Evolutionary conservation across 1,140 invertebrate genomes (phyloP).

Genomic region (Trachymyrmex septentrionalis): DNA sequence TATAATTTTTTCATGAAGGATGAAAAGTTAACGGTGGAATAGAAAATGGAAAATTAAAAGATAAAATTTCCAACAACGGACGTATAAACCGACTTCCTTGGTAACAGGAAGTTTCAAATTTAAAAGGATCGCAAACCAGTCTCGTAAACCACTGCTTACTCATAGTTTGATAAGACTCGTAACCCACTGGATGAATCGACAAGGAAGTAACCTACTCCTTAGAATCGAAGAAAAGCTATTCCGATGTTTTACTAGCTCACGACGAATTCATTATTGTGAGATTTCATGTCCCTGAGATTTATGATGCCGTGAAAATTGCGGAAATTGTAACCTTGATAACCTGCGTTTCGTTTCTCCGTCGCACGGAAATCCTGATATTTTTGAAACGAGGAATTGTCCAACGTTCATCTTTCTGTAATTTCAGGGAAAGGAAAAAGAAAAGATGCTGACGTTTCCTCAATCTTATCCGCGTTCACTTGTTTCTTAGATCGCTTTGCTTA

Average conservation of each 20-base stretch:
- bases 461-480: conserved; percentile 68
- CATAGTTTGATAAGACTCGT: conserved; percentile 65
- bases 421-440: conserved; percentile 5
- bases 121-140: conserved; percentile 59
- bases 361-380: conserved; percentile 57
- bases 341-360: conserved; percentile 22
- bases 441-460: conserved; percentile 37
- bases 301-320: conserved; percentile 44
- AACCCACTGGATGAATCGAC: conserved; percentile 47
- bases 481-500: conserved; percentile 44
- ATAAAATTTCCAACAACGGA: conserved; percentile 50
- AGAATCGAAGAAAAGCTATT: conserved; percentile 37
- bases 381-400: conserved; percentile 44
- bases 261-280: conserved; percentile 54
- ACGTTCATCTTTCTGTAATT: conserved; percentile 58
- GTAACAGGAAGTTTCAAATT: conserved; percentile 64
- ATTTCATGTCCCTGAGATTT: conserved; percentile 26
- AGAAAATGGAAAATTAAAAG: conserved; percentile 61
- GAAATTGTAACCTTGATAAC: conserved; percentile 62
- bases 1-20: conserved; percentile 30
- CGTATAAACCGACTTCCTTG: conserved; percentile 42
- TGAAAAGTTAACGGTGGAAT: conserved; percentile 35
- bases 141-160: conserved; percentile 49
- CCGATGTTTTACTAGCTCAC: conserved; percentile 36
- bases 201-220: background rate